phyloP scores from a whole-genome alignment of 2,113 vertebrate species.

The Tor tambroides region DNA sequence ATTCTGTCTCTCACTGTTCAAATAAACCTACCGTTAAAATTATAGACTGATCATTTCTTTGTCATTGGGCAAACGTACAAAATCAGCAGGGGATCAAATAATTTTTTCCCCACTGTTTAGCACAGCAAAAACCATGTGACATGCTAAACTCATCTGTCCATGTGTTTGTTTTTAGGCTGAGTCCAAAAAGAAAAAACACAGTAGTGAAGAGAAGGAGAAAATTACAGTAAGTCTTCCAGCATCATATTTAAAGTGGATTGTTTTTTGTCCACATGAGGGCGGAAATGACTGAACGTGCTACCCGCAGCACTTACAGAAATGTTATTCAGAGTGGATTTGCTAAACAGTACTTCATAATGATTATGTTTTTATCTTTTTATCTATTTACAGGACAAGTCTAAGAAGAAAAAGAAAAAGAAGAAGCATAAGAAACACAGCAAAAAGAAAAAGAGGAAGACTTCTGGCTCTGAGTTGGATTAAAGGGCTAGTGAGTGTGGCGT shows the following conservation, averaged over 20 bases:
- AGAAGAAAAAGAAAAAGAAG: slow-evolving; percentile 92
- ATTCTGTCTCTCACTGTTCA: no score
- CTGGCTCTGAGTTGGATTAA: slow-evolving; percentile 82
- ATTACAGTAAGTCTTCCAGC: slow-evolving; percentile 51
- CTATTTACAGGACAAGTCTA: slow-evolving; percentile 76
- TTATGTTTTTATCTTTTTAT: neutral
- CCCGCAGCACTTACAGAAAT: neutral
- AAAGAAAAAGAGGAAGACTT: slow-evolving; percentile 94
- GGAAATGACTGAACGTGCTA: neutral
- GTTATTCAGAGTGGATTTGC: neutral
- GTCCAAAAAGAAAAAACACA: slow-evolving; percentile 89
- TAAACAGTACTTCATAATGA: neutral
- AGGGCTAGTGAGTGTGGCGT: slow-evolving; percentile 5
- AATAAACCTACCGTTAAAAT: no score
- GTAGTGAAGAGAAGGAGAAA: slow-evolving; percentile 70
- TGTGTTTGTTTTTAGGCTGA: slow-evolving; percentile 75
- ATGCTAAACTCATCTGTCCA: neutral
- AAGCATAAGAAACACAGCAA: slow-evolving; percentile 95
- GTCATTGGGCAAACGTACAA: no score
- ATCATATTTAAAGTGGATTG: neutral
- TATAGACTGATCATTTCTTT: no score
- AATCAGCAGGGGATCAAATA: no score
- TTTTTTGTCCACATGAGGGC: neutral
- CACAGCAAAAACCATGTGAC: neutral
- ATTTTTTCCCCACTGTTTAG: no score